A percentile compares a stretch with the other conserved stretches of the same genome.
Evolutionary conservation across 64 coral and sea anemone genomes (phyloP).

Genomic region (Astreopora myriophthalma): DNA sequence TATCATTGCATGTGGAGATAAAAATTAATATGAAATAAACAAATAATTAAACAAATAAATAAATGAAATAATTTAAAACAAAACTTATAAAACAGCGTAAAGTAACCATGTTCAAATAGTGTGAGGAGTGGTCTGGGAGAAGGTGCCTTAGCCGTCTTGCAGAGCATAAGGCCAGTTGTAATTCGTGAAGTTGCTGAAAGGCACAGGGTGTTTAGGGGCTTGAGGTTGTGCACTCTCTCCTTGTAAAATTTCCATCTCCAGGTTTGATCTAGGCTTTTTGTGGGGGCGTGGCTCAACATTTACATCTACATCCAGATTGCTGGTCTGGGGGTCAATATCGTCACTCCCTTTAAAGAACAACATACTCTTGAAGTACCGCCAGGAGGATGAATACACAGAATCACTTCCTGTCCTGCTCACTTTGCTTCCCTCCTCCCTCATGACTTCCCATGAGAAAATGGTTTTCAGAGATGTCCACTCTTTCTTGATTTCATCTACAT

Average conservation of each 20-base stretch:
- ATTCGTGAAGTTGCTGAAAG: conserved; percentile 9
- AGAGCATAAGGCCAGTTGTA: conserved; percentile 31
- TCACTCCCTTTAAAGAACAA: conserved; percentile 60
- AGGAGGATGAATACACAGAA: neutral
- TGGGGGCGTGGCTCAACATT: neutral
- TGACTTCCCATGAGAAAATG: conserved; percentile 29
- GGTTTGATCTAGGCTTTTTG: conserved; percentile 47
- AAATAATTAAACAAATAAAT: no score
- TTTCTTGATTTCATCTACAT: conserved; percentile 52
- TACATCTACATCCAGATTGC: conserved; percentile 13
- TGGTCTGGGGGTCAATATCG: conserved; percentile 45
- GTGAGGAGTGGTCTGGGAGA: neutral
- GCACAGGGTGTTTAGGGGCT: neutral
- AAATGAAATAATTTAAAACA: no score
- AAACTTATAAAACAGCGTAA: no score
- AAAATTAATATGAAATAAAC: no score
- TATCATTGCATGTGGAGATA: no score
- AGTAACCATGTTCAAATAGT: no score
- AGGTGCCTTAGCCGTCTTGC: neutral
- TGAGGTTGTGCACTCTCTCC: neutral
- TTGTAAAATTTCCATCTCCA: conserved; percentile 34
- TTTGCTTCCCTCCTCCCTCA: conserved; percentile 53
- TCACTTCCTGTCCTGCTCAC: neutral
- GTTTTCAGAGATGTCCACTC: conserved; percentile 52
- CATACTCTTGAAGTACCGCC: conserved; percentile 47